Conservation (phyloP, 1,140 invertebrate genomes). For the Colletes gigas region DNA sequence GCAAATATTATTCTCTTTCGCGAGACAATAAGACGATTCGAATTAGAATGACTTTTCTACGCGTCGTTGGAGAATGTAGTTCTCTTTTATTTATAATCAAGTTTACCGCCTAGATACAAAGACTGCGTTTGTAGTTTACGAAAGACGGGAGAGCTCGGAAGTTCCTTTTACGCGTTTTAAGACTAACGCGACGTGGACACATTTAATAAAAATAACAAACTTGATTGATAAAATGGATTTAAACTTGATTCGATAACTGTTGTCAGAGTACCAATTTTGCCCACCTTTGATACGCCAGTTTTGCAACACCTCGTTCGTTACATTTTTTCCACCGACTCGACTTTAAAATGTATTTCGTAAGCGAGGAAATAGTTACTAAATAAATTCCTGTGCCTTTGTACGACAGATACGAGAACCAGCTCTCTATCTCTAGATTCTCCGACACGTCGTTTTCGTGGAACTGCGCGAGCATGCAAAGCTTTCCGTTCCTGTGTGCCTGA, state of each 20-base stretch:
- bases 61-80: neutral
- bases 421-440: neutral
- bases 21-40: neutral
- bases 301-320: conserved; percentile 5
- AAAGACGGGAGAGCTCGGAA: neutral
- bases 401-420: too few species aligned
- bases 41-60: neutral
- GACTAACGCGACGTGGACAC: too few species aligned
- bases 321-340: conserved; percentile 6
- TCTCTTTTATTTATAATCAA: neutral
- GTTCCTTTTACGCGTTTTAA: conserved; percentile 1
- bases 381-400: neutral
- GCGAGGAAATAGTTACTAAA: neutral
- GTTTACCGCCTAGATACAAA: neutral
- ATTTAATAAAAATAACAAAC: too few species aligned
- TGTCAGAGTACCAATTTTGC: too few species aligned
- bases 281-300: neutral
- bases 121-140: neutral
- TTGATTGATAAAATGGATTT: too few species aligned
- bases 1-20: neutral
- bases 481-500: conserved; percentile 10
- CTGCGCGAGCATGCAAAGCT: neutral
- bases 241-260: too few species aligned
- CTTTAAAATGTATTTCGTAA: neutral
- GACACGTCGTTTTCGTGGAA: neutral